These are phyloP conservation scores for Dipodomys spectabilis DNA, from an alignment of 2,113 vertebrate genomes.

Conservation along the genomic window DNA sequence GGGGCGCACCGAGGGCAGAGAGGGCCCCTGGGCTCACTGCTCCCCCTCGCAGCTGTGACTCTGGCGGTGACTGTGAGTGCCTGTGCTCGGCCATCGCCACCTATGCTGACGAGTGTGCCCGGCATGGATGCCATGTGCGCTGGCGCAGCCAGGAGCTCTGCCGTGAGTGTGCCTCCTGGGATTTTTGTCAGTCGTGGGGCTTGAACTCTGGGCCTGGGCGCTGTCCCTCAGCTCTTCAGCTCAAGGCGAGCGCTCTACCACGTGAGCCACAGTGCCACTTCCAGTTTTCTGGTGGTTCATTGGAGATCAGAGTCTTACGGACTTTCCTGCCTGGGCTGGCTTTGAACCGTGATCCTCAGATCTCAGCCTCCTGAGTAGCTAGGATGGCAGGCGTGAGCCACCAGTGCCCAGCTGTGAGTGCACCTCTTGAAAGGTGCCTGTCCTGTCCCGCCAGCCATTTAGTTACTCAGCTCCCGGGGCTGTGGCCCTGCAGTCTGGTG, in stretches of 20 bases:
- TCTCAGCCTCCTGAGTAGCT: no score
- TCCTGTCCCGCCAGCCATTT: not conserved
- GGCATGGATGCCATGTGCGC: constrained; percentile 86
- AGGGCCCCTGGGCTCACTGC: rapidly evolving
- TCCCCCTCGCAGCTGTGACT: constrained; percentile 85
- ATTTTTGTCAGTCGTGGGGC: no score
- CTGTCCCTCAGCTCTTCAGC: no score
- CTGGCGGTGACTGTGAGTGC: constrained; percentile 95
- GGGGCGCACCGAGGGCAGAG: rapidly evolving
- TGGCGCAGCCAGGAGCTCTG: constrained; percentile 96
- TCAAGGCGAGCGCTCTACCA: no score
- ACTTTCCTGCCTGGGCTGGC: no score
- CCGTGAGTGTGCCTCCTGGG: constrained; percentile 84
- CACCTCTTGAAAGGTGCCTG: not conserved
- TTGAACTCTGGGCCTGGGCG: no score
- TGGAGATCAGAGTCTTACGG: no score
- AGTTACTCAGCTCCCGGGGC: not conserved
- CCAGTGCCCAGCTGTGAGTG: no score
- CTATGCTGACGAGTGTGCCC: constrained; percentile 92
- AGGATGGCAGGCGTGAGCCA: no score
- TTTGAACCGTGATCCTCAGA: no score
- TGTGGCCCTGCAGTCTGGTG: not conserved
- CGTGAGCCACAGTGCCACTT: no score
- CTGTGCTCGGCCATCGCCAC: constrained; percentile 93
- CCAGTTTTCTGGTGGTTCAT: no score